Evolutionary conservation across 2,888 invertebrate genomes (phyloP), one percentile per base, ranked within the genome.

Genomic region (Lasioglossum pauxillum): DNA sequence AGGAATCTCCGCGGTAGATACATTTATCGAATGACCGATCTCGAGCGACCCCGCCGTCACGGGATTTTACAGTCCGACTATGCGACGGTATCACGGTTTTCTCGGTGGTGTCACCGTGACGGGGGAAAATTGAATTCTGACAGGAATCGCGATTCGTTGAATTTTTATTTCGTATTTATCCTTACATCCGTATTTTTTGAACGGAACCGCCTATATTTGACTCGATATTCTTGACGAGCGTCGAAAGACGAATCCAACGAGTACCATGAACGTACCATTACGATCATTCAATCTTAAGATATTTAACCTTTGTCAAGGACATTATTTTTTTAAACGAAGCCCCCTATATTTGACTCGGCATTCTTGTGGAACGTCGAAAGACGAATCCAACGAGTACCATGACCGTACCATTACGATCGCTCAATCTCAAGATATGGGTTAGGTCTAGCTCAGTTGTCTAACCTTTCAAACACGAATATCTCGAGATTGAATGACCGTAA

Each of bases 21-120:
- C 77, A 67, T 84, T 84, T 80, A 75, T 71, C 78, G 41, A 71
- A 75, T 71, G 41, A 41, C 69, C 35, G n/a, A 84, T 57, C 77
- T 74, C 73, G 19, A 41, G 31, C 78, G 16, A 14, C 35, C 60
- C 44, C 73, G 4, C 41, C 64, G 73, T 53, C n/a, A 49, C 27
- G 38, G 14, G n/a, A 44, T 57, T 76, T 60, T 82, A 83, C 60
- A 69, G 64, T 77, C 53, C 67, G 67, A 27, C 38, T 41, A 35
- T 60, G n/a, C 57, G 57, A 75, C 44, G 49, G 57, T 82, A 71
- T 38, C 23, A 69, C 69, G 2, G 46, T 73, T 31, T 78, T 57
- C 41, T 53, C 38, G 72, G 53, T 41, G 35, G 19, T 1, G 12
- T 35, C 23, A 5, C 35, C 5, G 49, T 14, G 23, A 74, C 5